Conservation (phyloP, 23 tunicate genomes). For the Phallusia fumigata region DNA sequence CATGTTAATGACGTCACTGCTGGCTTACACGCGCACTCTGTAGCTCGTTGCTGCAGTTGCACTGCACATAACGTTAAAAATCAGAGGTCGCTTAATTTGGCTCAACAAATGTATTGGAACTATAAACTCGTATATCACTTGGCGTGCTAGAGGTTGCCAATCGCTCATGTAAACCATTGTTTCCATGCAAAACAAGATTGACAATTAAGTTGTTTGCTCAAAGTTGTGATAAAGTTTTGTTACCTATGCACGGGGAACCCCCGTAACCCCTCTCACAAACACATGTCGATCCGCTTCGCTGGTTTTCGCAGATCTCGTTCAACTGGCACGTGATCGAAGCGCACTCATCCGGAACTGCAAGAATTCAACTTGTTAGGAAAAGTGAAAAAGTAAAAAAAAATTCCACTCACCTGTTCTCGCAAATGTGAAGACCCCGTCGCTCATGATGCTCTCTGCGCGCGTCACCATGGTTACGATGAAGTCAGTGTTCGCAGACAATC, state of each 20-base stretch:
- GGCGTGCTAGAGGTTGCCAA: background rate
- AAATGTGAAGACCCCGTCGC: conserved; percentile 45
- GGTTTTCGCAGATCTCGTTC: conserved; percentile 40
- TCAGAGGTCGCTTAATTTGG: background rate
- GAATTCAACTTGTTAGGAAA: background rate
- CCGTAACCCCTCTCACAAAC: conserved; percentile 20
- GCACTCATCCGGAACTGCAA: conserved; percentile 26
- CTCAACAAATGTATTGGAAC: background rate
- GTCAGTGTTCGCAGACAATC: conserved; percentile 34
- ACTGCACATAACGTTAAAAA: too few species aligned
- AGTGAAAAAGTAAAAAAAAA: background rate
- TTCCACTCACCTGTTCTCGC: conserved; percentile 53
- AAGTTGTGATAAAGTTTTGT: background rate
- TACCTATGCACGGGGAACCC: conserved; percentile 32
- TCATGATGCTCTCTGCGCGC: conserved; percentile 15
- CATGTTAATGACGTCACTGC: too few species aligned
- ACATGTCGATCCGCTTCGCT: conserved; percentile 27
- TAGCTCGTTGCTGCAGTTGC: too few species aligned
- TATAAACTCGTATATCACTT: background rate
- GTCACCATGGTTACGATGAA: conserved; percentile 40
- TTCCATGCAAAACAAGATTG: background rate
- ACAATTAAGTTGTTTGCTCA: background rate
- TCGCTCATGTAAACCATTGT: background rate
- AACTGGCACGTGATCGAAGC: conserved; percentile 3
- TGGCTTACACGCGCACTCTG: too few species aligned